phyloP scores from a whole-genome alignment of 2,888 invertebrate genomes.

The Gnatocerus cornutus region DNA sequence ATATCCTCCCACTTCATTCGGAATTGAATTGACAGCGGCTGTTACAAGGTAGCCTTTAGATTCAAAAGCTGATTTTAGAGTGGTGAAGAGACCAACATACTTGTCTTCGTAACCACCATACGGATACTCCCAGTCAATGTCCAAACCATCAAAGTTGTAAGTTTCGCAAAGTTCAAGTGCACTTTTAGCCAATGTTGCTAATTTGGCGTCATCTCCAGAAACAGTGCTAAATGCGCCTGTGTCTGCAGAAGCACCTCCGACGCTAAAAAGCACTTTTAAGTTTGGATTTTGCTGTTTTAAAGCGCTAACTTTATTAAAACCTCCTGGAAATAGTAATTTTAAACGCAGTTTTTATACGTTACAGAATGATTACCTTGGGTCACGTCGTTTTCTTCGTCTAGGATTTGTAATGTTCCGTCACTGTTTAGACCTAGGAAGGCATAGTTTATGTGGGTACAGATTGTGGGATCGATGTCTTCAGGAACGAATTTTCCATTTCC shows the following conservation, averaged over 20 bases:
- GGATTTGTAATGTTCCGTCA: constrained; percentile 35
- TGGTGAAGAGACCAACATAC: constrained; percentile 69
- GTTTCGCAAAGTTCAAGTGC: constrained; percentile 37
- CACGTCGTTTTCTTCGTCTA: constrained; percentile 40
- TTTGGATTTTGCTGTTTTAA: constrained; percentile 47
- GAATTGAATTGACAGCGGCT: constrained; percentile 75
- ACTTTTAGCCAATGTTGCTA: constrained; percentile 26
- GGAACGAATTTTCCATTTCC: constrained; percentile 44
- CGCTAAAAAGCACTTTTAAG: constrained; percentile 42
- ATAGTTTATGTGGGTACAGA: constrained; percentile 45
- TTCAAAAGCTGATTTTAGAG: constrained; percentile 73
- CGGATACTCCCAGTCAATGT: constrained; percentile 56
- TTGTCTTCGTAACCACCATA: constrained; percentile 45
- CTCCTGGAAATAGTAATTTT: constrained; percentile 18
- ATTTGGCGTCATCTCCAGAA: constrained; percentile 1
- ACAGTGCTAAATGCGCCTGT: constrained; percentile 20
- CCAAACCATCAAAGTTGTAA: constrained; percentile 53
- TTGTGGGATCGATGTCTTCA: constrained; percentile 45
- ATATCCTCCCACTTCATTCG: constrained; percentile 73
- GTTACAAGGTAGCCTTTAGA: constrained; percentile 72
- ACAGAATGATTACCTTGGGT: constrained; percentile 25
- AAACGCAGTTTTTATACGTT: not conserved
- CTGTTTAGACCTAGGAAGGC: constrained; percentile 39
- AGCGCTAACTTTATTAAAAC: constrained; percentile 42
- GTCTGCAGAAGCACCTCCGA: constrained; percentile 41